Percentiles rank a stretch among this genome's conserved stretches.
Evolutionary conservation across 2,113 vertebrate genomes (phyloP).

Genomic region (Coptodon bakossiorum): DNA sequence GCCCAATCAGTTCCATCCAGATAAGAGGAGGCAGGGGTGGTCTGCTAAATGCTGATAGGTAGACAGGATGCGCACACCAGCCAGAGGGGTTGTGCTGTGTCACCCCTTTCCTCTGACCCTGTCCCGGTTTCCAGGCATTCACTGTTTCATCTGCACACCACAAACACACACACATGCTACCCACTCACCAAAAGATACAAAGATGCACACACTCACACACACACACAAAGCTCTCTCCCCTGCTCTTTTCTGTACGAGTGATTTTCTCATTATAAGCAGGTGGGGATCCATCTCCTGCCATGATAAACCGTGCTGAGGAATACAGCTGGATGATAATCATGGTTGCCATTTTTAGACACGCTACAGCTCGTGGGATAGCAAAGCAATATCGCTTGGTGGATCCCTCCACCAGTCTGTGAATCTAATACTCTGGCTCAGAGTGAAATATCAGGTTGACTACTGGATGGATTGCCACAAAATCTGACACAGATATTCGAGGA

Average conservation of each 20-base stretch:
- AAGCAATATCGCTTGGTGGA: background rate
- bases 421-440: background rate
- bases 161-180: background rate
- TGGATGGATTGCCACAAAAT: background rate
- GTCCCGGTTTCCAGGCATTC: conserved; percentile 15
- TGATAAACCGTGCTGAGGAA: conserved; percentile 24
- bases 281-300: conserved; percentile 1
- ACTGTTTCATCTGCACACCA: conserved; percentile 2
- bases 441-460: background rate
- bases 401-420: background rate
- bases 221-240: background rate
- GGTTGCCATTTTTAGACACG: conserved; percentile 14
- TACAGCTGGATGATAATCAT: conserved; percentile 21
- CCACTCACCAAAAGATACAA: background rate
- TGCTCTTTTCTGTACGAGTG: conserved; percentile 20
- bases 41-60: conserved; percentile 53
- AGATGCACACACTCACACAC: background rate
- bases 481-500: background rate
- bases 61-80: conserved; percentile 23
- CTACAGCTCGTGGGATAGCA: background rate
- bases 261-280: conserved; percentile 43
- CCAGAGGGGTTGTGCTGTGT: background rate
- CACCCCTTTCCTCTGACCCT: conserved; percentile 36
- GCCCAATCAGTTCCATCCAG: conserved; percentile 41
- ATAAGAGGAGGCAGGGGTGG: conserved; percentile 34